Percentiles rank a stretch among this genome's conserved stretches.
phyloP scores from a whole-genome alignment of 2,113 vertebrate species.

The Tinamus guttatus region DNA sequence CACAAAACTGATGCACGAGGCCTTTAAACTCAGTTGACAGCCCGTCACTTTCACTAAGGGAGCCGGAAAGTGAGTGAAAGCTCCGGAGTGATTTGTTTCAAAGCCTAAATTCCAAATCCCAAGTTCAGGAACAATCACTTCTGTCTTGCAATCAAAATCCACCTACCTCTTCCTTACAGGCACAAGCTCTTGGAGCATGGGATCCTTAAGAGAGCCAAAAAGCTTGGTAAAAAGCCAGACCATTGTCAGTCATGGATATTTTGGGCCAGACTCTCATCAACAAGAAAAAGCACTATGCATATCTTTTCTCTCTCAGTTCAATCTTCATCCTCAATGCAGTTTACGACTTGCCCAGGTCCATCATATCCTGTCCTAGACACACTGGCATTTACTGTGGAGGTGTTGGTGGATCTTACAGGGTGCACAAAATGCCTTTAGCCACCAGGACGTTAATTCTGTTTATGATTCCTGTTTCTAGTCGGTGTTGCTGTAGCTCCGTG shows the following conservation, averaged over 20 bases:
- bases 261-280: neutral
- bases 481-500: neutral
- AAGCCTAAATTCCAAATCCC: conserved; percentile 30
- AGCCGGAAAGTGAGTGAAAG: conserved; percentile 54
- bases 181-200: neutral
- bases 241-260: neutral
- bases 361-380: neutral
- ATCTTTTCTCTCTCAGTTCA: neutral
- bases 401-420: neutral
- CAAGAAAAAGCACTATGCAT: neutral
- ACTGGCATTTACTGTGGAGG: neutral
- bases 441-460: neutral
- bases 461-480: neutral
- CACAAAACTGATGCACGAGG: conserved; percentile 47
- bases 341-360: neutral
- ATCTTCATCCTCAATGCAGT: neutral
- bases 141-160: conserved; percentile 15
- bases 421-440: neutral
- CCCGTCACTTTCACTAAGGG: conserved; percentile 62
- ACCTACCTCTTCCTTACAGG: neutral
- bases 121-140: neutral
- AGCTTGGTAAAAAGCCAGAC: neutral
- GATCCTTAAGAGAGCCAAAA: neutral
- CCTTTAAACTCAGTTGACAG: conserved; percentile 64
- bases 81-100: conserved; percentile 50